These are phyloP conservation scores for Silurus aristotelis DNA, from an alignment of 2,797 vertebrate genomes.

Conservation along the genomic window DNA sequence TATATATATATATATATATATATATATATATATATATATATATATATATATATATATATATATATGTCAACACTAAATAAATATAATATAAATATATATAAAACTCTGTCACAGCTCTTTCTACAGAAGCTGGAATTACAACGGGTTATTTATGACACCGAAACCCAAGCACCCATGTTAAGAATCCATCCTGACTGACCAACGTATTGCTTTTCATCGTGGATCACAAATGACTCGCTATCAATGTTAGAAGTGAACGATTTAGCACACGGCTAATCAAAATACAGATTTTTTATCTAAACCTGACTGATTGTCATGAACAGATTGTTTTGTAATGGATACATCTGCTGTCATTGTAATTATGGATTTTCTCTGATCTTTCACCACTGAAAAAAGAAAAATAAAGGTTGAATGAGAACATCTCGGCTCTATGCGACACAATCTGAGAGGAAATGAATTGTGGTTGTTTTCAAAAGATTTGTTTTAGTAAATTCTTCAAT, in stretches of 20 bases:
- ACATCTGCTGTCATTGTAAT: constrained; percentile 71
- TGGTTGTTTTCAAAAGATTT: neutral
- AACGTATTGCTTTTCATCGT: constrained; percentile 57
- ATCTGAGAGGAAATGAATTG: neutral
- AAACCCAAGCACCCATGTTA: constrained; percentile 75
- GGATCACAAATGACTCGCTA: constrained; percentile 71
- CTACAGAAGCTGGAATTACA: constrained; percentile 73
- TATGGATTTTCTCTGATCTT: constrained; percentile 71
- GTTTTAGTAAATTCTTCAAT: neutral
- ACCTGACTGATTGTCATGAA: constrained; percentile 73
- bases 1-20: too few species aligned
- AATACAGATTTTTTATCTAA: constrained; percentile 78
- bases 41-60: too few species aligned
- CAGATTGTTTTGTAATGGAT: constrained; percentile 79
- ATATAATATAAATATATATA: too few species aligned
- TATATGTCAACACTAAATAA: too few species aligned
- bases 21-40: too few species aligned
- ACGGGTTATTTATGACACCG: constrained; percentile 81
- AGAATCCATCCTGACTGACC: constrained; percentile 76
- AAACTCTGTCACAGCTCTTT: constrained; percentile 74
- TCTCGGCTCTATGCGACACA: constrained; percentile 15
- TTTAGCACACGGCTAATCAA: constrained; percentile 78
- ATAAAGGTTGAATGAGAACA: constrained; percentile 11
- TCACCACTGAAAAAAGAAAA: constrained; percentile 20
- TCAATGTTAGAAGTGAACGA: constrained; percentile 76